Evolutionary conservation across 2,888 invertebrate species (phyloP).

Genomic region (Onchidella celtica): DNA sequence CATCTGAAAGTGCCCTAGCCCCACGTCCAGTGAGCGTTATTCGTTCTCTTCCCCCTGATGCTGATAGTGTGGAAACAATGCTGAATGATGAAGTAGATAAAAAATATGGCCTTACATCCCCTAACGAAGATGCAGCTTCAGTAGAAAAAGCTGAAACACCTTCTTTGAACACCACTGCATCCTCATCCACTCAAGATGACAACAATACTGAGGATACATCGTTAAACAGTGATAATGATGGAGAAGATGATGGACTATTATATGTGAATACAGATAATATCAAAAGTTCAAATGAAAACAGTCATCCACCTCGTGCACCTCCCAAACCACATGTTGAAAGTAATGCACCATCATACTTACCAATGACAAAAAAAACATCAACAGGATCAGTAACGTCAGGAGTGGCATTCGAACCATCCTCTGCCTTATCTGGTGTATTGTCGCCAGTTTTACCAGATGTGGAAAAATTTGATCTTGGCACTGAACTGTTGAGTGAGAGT

Average conservation of each 20-base stretch:
- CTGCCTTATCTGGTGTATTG: too few relatives aligned
- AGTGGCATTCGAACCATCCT: too few relatives aligned
- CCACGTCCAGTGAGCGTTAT: not conserved
- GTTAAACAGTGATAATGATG: not conserved
- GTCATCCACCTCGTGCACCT: not conserved
- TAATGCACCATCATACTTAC: not conserved
- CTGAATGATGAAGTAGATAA: conserved; percentile 39
- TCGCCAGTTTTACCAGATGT: too few relatives aligned
- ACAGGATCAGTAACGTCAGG: too few relatives aligned
- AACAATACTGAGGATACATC: not conserved
- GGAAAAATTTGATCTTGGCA: not conserved
- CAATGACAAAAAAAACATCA: not conserved
- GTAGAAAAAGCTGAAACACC: not conserved
- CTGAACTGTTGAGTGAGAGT: not conserved
- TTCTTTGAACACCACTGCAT: not conserved
- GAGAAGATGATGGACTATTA: conserved; percentile 10
- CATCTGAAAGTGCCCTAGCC: not conserved
- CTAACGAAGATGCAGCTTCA: not conserved
- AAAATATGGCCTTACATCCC: conserved; percentile 32
- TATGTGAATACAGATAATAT: not conserved
- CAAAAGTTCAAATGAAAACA: not conserved
- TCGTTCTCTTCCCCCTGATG: conserved; percentile 30
- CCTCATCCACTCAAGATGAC: too few relatives aligned
- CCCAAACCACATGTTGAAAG: conserved; percentile 3
- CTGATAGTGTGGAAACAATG: conserved; percentile 38